A percentile compares a stretch with the other conserved stretches of the same genome.
phyloP scores from a whole-genome alignment of 2,113 vertebrate genomes.

The Perca flavescens region DNA sequence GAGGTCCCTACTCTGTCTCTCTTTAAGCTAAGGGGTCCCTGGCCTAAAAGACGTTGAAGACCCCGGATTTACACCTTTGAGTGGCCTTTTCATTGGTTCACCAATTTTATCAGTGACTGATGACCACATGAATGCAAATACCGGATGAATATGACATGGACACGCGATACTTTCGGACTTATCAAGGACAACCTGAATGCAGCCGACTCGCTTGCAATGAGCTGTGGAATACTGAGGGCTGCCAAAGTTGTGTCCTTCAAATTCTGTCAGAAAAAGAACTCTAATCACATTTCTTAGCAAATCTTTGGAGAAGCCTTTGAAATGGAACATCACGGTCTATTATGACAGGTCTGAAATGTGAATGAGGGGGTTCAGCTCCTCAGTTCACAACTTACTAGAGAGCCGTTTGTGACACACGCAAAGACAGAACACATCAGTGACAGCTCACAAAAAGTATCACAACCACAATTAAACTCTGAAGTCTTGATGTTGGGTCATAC shows the following conservation, averaged over 20 bases:
- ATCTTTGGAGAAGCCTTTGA: neutral
- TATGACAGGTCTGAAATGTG: neutral
- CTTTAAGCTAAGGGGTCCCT: too few species aligned
- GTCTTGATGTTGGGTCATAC: neutral
- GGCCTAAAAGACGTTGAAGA: too few species aligned
- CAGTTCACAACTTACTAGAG: neutral
- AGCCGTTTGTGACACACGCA: neutral
- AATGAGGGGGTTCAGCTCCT: neutral
- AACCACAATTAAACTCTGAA: neutral
- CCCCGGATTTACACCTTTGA: neutral
- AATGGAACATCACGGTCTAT: neutral
- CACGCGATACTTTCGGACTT: neutral
- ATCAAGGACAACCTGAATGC: neutral
- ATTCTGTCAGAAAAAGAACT: neutral
- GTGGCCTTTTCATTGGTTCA: neutral
- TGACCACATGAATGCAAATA: neutral
- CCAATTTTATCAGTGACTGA: neutral
- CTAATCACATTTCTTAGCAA: neutral
- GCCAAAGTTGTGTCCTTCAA: neutral
- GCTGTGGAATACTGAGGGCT: too few species aligned
- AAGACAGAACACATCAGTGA: neutral
- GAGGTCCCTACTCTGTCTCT: too few species aligned
- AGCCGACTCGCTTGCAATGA: neutral
- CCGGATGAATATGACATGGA: neutral
- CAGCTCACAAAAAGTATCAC: neutral